Evolutionary conservation across 2,888 invertebrate species (phyloP), one percentile per base, ranked within the genome.

Genomic region (Gymnosoma rotundatum): DNA sequence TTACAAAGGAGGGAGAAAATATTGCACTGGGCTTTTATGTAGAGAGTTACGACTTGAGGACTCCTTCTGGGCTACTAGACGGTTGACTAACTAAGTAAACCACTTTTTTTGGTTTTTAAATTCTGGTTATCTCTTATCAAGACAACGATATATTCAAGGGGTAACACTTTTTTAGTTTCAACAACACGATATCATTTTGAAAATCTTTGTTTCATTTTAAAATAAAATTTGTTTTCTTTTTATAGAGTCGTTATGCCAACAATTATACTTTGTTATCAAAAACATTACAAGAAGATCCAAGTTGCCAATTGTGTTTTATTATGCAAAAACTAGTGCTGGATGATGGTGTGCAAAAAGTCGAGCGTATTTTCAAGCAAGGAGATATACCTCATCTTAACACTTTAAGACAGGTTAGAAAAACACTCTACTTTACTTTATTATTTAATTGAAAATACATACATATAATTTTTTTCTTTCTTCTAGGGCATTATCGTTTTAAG

Each of bases 401-500:
- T 0, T 93, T 98, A 50, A 93, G 98, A 91, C 98, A 98, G 94
- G 96, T 96, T 90, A 85, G 56, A 38, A 0, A 50, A 32, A 50
- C 10, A n/a, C 61, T n/a, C 67, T 20, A 56, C 6, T 16, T 45
- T 21, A 32, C n/a, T n/a, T n/a, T n/a, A n/a, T n/a, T n/a, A 32
- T 32, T 32, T 0, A 32, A 7, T 32, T 32, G 32, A 32, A 8
- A 50, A 6, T 9, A 6, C 20, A 58, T 21, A 20, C 9, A 18
- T 67, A n/a, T n/a, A n/a, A n/a, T n/a, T n/a, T 12, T 4, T 18
- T 76, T 14, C 90, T 25, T 50, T 63, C 10, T 12, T 18, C 36
- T 16, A 97, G 96, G 98, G 98, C 38, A 96, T 99, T n/a, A 97
- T 99, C 90, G 98, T 98, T 36, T 93, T 99, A 74, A 98, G 98